Percentiles rank a stretch among this genome's conserved stretches.
Evolutionary conservation across 1,140 invertebrate species (phyloP).

Genomic region (Carposina sasakii): DNA sequence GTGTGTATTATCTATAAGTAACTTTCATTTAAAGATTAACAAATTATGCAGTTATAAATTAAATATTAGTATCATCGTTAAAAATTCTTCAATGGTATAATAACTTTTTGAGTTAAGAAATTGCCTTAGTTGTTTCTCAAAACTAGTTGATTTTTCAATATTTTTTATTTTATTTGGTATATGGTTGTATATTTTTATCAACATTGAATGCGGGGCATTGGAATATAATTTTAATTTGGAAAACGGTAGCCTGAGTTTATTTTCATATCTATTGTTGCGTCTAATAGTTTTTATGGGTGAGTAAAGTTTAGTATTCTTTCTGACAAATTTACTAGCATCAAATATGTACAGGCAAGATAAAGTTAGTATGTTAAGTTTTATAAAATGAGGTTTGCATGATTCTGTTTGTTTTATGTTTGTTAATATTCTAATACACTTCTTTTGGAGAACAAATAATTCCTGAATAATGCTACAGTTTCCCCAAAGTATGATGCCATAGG

Average conservation of each 20-base stretch:
- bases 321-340: slow-evolving; percentile 6
- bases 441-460: slow-evolving; percentile 5
- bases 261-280: slow-evolving; percentile 3
- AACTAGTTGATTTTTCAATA: not conserved
- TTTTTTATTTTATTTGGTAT: slow-evolving; percentile 1
- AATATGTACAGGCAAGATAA: slow-evolving; percentile 6
- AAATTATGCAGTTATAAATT: too few relatives aligned
- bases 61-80: too few relatives aligned
- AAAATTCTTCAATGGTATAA: not conserved
- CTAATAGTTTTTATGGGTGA: not conserved
- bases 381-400: slow-evolving; percentile 4
- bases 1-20: too few relatives aligned
- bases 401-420: slow-evolving; percentile 9
- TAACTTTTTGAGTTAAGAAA: not conserved
- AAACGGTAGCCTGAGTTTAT: slow-evolving; percentile 2
- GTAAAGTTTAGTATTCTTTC: slow-evolving; percentile 8
- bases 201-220: not conserved
- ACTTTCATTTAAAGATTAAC: too few relatives aligned
- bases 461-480: not conserved
- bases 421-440: slow-evolving; percentile 8
- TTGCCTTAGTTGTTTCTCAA: not conserved
- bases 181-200: slow-evolving; percentile 8
- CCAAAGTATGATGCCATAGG: slow-evolving; percentile 8
- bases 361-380: slow-evolving; percentile 3
- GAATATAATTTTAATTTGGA: slow-evolving; percentile 1